Conservation (phyloP, 2,888 invertebrate genomes). For the Masnerella sp. region DNA sequence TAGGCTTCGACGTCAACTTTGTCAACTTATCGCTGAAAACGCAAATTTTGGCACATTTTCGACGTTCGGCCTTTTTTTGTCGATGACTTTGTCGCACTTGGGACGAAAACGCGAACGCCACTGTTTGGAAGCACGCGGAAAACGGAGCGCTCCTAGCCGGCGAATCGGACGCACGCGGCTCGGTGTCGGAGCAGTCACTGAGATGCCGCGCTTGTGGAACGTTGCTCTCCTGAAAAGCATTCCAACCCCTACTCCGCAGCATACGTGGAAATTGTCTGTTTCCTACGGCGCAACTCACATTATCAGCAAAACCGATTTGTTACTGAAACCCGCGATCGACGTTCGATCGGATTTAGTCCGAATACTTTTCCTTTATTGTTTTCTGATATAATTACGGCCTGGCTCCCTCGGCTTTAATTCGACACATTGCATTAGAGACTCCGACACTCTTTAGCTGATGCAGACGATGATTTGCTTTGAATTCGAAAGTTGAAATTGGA, state of each 20-base stretch:
- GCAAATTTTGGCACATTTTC: too few species aligned
- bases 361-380: neutral
- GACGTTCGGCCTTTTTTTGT: too few species aligned
- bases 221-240: slow-evolving; percentile 68
- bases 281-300: slow-evolving; percentile 58
- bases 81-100: too few species aligned
- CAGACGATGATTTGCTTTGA: too few species aligned
- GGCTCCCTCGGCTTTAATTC: too few species aligned
- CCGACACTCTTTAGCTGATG: too few species aligned
- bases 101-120: neutral
- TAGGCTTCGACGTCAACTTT: too few species aligned
- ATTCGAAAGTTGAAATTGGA: too few species aligned
- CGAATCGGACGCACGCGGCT: slow-evolving; percentile 67
- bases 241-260: slow-evolving; percentile 62
- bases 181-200: slow-evolving; percentile 75
- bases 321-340: slow-evolving; percentile 29
- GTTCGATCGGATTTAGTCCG: slow-evolving; percentile 26
- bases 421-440: too few species aligned
- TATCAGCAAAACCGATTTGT: slow-evolving; percentile 43
- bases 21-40: too few species aligned
- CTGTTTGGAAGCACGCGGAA: slow-evolving; percentile 6
- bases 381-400: slow-evolving; percentile 1
- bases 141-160: too few species aligned
- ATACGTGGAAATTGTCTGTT: slow-evolving; percentile 42
- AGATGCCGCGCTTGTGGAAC: slow-evolving; percentile 70